Conservation (phyloP, 2,797 vertebrate species). For the Pangasius larnaudii region DNA sequence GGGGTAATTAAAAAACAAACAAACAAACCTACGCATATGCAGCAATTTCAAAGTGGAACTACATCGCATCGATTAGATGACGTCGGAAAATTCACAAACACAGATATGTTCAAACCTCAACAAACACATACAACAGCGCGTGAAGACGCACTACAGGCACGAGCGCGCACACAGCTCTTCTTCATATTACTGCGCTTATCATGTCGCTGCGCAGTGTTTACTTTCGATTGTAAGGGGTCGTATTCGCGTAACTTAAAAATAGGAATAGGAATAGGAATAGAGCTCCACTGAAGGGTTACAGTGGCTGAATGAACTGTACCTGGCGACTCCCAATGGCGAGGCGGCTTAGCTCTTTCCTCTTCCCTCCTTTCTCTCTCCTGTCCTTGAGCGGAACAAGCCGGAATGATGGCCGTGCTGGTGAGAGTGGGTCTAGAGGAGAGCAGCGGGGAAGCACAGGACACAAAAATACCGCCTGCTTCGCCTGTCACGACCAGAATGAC, state of each 20-base stretch:
- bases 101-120: conserved; percentile 21
- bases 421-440: not conserved
- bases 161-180: not conserved
- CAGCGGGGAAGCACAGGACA: conserved; percentile 1
- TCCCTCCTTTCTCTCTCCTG: conserved; percentile 48
- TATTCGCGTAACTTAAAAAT: conserved; percentile 7
- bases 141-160: conserved; percentile 18
- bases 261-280: not conserved
- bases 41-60: not conserved
- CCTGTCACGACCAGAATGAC: conserved; percentile 33
- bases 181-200: not conserved
- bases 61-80: not conserved
- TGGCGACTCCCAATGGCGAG: conserved; percentile 48
- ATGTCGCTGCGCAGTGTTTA: conserved; percentile 6
- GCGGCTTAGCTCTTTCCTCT: conserved; percentile 44
- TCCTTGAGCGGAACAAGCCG: conserved; percentile 54
- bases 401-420: conserved; percentile 40
- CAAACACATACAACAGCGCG: conserved; percentile 28
- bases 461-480: conserved; percentile 43
- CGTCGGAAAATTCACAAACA: not conserved
- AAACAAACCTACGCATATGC: not conserved
- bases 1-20: not conserved
- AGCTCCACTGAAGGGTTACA: conserved; percentile 11
- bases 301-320: conserved; percentile 55
- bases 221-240: not conserved